Base-by-base conservation (phyloP, 2,888 invertebrate genomes). In the Phaonia tiefii region DNA sequence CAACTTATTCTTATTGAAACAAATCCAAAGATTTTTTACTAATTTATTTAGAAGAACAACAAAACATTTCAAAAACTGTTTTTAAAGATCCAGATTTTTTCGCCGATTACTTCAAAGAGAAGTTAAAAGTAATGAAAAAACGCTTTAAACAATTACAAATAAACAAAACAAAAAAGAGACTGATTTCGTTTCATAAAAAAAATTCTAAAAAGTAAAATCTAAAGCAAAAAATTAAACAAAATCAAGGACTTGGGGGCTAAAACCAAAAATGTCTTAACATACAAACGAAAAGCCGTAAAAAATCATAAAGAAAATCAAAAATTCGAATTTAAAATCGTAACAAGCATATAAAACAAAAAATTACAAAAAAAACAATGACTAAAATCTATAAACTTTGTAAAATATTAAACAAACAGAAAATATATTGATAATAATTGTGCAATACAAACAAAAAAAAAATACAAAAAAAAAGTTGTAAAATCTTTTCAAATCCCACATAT, bases 21-120 rank as follows among this genome's bases (percentile, higher is more conserved):
- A 88, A 89, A 88, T 89, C 90, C 90, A 89, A 90, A 90, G 90
- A 90, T 89, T 87, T 88, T 88, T 31, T 31, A n/a, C 31, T 31
- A 5, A 31, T 8, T 31, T 86, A 74, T 80, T 72, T 46, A 31
- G 54, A 63, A 26, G 71, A 81, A 72, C 13, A 56, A 75, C 86
- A 86, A 88, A 87, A 85, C 86, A 86, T 85, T 85, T 85, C 83
- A 82, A 79, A 75, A 67, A 77, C 72, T 75, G 75, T 81, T 78
- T n/a, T 60, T 71, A 71, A 60, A 78, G 39, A 69, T 17, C 51
- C 15, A 49, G 15, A 37, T 54, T 39, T 63, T 42, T 63, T 63
- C 60, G 37, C 22, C 13, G 22, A 17, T 39, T 78, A 80, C 76
- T 76, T 85, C 81, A 80, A 78, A 80, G 79, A 56, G 56, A 54